These are phyloP conservation scores for Portunus trituberculatus DNA, from an alignment of 1,140 invertebrate genomes.

Conservation along the genomic window DNA sequence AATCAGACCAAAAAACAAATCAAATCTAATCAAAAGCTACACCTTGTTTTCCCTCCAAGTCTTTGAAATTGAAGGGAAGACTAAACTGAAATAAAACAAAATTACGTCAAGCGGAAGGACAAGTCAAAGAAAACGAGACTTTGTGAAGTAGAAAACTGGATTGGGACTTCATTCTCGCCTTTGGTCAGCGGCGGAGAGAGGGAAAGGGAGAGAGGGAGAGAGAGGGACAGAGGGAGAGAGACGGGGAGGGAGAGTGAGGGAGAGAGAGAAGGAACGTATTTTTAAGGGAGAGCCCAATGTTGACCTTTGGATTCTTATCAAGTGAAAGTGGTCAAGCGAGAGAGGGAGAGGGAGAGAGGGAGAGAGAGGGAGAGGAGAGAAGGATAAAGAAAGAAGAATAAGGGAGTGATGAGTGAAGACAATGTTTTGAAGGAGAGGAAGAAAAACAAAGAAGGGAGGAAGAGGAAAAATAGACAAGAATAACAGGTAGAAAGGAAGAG, in stretches of 20 bases:
- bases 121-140: background rate
- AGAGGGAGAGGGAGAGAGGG: background rate
- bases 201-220: background rate
- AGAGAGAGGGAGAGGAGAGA: background rate
- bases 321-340: background rate
- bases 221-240: background rate
- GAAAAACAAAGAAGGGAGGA: too few relatives aligned
- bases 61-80: background rate
- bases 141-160: background rate
- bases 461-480: too few relatives aligned
- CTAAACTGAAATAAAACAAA: background rate
- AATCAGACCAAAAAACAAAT: background rate
- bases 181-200: background rate
- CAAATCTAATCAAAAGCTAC: background rate
- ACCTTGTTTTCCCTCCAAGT: too few relatives aligned
- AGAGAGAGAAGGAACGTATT: background rate
- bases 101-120: background rate
- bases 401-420: too few relatives aligned
- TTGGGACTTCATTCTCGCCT: background rate
- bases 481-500: background rate
- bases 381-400: background rate
- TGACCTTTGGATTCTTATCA: constrained; percentile 11
- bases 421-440: too few relatives aligned
- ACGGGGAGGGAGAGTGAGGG: background rate
- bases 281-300: background rate